Base-by-base conservation (phyloP, 2,113 vertebrate species). In the Myotis brandtii region DNA sequence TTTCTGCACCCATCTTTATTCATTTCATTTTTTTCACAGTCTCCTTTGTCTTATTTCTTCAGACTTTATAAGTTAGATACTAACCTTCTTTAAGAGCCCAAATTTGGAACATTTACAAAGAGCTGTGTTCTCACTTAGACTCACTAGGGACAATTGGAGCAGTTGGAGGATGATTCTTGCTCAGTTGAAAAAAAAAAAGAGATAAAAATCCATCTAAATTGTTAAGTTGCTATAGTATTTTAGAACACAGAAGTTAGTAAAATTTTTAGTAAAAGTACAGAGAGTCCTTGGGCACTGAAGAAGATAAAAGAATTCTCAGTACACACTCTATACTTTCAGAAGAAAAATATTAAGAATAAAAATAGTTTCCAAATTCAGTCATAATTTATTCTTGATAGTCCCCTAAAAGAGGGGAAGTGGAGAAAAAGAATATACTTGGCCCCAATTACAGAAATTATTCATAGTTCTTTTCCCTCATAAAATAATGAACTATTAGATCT, bases 261-360 rank as follows among this genome's bases (percentile, higher is more conserved):
- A 94, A 91, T 70, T 86, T 96, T 91, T 56, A 83, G 62, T 70
- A 46, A 62, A 97, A 95, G 54, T 88, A 95, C 81, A 88, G 76
- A 94, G 46, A 86, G 32, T 92, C 27, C 89, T 86, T 52, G 40
- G 48, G 67, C 18, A 95, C 23, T 20, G 25, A 96, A 70, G 69
- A 95, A 73, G 81, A 97, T 69, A 95, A 88, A 96, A 95, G 72
- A 93, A 93, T 91, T 94, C 40, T 91, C 62, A 79, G 69, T 21
- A 77, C 34, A 95, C n/a, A 94, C 34, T 32, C 23, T 52, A 87
- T 23, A 96, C 62, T 75, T 94, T 92, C 85, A 89, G 77, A 93
- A 94, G 56, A 94, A 94, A 96, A 95, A 79, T 77, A 94, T 66
- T 81, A 91, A 87, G 77, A 95, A 46, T 81, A 95, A 95, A 96